Evolutionary conservation across 2,797 vertebrate species (phyloP), one percentile per base, ranked within the genome.

Genomic region (Botia kubotai): DNA sequence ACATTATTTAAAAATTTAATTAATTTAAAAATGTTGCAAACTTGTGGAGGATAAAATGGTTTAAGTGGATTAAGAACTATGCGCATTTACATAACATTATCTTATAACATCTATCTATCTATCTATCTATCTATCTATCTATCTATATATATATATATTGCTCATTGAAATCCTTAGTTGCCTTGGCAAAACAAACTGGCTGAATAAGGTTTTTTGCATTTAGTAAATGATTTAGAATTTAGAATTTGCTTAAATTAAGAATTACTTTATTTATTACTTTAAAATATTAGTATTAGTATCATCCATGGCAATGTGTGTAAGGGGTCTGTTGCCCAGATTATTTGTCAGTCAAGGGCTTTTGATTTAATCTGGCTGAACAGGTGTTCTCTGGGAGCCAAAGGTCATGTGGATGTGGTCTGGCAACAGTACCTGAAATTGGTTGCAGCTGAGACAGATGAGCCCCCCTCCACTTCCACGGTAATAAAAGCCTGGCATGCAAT

Each of bases 401-500:
- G 85, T 87, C 84, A 82, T 62, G 73, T 57, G 43, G 74, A 76
- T 39, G 55, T 29, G 67, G 55, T 73, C 77, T 82, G 46, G 36
- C 36, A 46, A 75, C 77, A 80, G 88, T 92, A 92, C 92, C 91
- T 93, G 89, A 95, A 95, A 94, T 94, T 91, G 93, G 91, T 95
- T 91, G 90, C 94, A 95, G 94, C 92, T 94, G 92, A 91, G 88
- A 33, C 72, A 81, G 81, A 87, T 26, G 3, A 14, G 21, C 58
- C 53, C 53, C 48, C 48, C 17, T 55, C 2, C 53, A 57, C n/a
- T 21, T n/a, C n/a, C 58, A 80, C 43, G 29, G 87, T 91, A 94
- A 94, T 93, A 88, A 93, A 87, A 88, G 87, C 53, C 88, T 92
- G 93, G 92, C 93, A 94, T 95, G 93, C 90, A 90, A 93, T 87